Base-by-base conservation (phyloP, 2,888 invertebrate genomes). In the Dione vanillae region DNA sequence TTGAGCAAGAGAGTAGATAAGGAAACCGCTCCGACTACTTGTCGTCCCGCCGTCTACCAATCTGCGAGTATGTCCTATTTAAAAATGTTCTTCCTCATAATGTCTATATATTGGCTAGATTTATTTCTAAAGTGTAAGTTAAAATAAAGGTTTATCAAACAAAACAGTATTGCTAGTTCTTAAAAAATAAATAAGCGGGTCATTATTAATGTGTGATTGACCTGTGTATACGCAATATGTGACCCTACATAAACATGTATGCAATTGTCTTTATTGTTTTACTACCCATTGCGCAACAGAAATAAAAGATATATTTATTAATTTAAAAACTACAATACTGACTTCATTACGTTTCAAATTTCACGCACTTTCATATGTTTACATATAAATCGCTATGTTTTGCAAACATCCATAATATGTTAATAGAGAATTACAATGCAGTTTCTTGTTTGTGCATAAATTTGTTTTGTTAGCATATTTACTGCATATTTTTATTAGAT, bases 151-250 rank as follows among this genome's bases (percentile, higher is more conserved):
- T 59, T n/a, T n/a, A 6, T 35, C 2, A 16, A 2, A 45, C 1
- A 56, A 16, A 16, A n/a, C n/a, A 40, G 11, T n/a, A 56, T 12
- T 37, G 35, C 35, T 8, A 12, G 35, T 5, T n/a, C 14, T 54
- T 37, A 5, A 37, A n/a, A 37, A 11, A 41, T 19, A 8, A 49
- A 47, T 19, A 37, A 79, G 76, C 78, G 78, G 79, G 76, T 71
- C 75, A 75, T 80, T 80, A 80, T 0, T 78, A 77, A 76, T 74
- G 74, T 82, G 76, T 74, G 77, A 71, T 76, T 75, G 79, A 79
- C 74, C 80, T 58, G 20, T 2, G 77, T 73, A 71, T 75, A 73
- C 75, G 74, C 72, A 77, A 77, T 49, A 49, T 37, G 35, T 54
- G n/a, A 81, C 79, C 79, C 79, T 76, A 77, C 78, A 54, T 49